phyloP scores from a whole-genome alignment of 2,888 invertebrate genomes.

The Gandaritis pyraliata region DNA sequence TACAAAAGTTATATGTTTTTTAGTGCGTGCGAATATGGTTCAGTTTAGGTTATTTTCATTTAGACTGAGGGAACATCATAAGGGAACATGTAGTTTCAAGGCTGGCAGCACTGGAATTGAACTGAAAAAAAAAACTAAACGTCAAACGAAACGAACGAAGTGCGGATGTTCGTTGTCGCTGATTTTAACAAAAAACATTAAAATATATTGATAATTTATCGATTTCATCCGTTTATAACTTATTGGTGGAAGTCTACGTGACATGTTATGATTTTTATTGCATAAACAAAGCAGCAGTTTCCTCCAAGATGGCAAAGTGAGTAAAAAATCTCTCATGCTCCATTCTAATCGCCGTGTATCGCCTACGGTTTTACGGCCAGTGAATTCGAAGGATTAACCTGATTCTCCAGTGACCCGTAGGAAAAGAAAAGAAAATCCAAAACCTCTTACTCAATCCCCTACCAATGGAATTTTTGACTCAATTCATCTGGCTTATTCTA shows the following conservation, averaged over 20 bases:
- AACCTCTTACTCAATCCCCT: neutral
- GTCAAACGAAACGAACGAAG: constrained; percentile 16
- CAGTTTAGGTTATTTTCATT: too few relatives aligned
- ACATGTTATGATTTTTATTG: constrained; percentile 53
- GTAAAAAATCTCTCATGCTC: constrained; percentile 43
- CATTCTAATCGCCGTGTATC: constrained; percentile 17
- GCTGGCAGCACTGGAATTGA: too few relatives aligned
- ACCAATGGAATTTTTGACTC: neutral
- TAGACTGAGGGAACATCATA: too few relatives aligned
- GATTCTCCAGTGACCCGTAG: neutral
- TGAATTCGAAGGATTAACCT: constrained; percentile 4
- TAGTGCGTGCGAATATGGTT: too few relatives aligned
- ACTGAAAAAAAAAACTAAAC: neutral
- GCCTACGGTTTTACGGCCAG: constrained; percentile 36
- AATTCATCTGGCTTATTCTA: too few relatives aligned
- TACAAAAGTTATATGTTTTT: too few relatives aligned
- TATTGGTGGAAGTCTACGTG: constrained; percentile 25
- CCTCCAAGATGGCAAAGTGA: constrained; percentile 75
- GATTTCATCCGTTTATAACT: constrained; percentile 8
- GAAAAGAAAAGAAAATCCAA: neutral
- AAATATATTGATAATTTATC: constrained; percentile 24
- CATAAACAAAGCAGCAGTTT: constrained; percentile 38
- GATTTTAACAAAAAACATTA: constrained; percentile 29
- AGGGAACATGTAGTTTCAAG: too few relatives aligned
- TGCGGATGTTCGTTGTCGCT: constrained; percentile 9